A percentile compares a stretch with the other conserved stretches of the same genome.
phyloP scores from a whole-genome alignment of 1,140 invertebrate genomes.

The Drosophila triauraria region DNA sequence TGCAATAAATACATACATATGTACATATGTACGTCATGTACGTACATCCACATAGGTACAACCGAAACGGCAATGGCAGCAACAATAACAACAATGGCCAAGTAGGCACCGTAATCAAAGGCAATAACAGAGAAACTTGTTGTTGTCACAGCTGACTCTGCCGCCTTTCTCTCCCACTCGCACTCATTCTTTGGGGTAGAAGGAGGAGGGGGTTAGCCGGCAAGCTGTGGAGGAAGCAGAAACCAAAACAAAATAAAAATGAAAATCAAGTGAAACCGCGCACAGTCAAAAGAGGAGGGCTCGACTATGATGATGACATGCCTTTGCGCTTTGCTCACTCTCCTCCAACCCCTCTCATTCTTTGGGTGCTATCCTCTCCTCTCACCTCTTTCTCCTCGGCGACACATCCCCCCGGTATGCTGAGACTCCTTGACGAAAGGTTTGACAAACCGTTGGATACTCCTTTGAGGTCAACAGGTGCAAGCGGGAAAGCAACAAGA shows the following conservation, averaged over 20 bases:
- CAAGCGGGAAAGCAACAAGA: constrained; percentile 3
- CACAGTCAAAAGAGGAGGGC: constrained; percentile 58
- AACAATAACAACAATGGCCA: constrained; percentile 24
- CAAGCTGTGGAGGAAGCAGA: constrained; percentile 54
- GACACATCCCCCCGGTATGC: constrained; percentile 31
- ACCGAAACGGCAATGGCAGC: constrained; percentile 20
- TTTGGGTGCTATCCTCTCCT: constrained; percentile 3
- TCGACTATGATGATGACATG: constrained; percentile 62
- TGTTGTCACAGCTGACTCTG: constrained; percentile 65
- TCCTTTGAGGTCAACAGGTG: constrained; percentile 48
- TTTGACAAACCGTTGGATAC: constrained; percentile 25
- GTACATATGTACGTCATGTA: constrained; percentile 10
- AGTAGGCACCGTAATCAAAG: constrained; percentile 65
- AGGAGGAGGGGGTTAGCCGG: constrained; percentile 38
- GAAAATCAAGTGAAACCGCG: constrained; percentile 60
- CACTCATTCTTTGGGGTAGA: constrained; percentile 23
- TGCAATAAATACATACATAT: constrained; percentile 53
- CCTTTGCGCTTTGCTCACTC: constrained; percentile 32
- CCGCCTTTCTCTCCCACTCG: constrained; percentile 46
- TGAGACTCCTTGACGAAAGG: constrained; percentile 29
- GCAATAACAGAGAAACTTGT: constrained; percentile 63
- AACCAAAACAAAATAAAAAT: constrained; percentile 64
- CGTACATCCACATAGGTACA: constrained; percentile 40
- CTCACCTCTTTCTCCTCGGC: not conserved
- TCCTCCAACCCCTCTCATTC: not conserved